Conservation (phyloP, 2,797 vertebrate genomes). For the Oreortyx pictus region DNA sequence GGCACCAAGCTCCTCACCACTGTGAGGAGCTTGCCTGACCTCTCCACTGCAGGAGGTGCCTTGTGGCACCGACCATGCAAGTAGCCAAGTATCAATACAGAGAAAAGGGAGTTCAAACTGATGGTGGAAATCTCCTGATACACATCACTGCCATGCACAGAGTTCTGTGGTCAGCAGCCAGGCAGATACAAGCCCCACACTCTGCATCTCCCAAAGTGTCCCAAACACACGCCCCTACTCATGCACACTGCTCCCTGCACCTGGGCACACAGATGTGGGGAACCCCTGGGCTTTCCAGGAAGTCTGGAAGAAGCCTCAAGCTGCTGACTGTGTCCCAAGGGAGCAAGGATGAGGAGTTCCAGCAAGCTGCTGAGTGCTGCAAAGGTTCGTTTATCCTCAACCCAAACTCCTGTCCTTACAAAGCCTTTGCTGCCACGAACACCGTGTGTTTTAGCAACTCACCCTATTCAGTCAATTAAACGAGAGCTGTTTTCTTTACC, state of each 20-base stretch:
- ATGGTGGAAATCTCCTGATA: background rate
- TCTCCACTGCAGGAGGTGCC: background rate
- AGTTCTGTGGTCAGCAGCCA: background rate
- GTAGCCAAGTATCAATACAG: background rate
- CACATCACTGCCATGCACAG: background rate
- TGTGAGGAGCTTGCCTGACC: background rate
- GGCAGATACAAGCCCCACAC: background rate
- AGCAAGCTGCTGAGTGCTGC: background rate
- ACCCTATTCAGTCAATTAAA: background rate
- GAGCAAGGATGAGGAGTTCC: background rate
- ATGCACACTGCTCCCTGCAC: fast-evolving
- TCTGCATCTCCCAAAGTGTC: fast-evolving
- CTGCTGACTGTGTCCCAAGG: background rate
- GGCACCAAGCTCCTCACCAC: background rate
- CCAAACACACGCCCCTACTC: too few species aligned
- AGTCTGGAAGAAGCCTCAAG: background rate
- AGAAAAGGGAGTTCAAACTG: background rate
- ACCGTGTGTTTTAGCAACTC: fast-evolving
- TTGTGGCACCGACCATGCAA: too few species aligned
- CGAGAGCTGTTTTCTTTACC: too few species aligned
- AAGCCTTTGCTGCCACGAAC: background rate
- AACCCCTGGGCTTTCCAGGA: background rate
- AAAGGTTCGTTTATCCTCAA: background rate
- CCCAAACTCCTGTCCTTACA: background rate
- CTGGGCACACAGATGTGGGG: background rate